A percentile compares a stretch with the other conserved stretches of the same genome.
Conservation (phyloP, 2,797 vertebrate species). For the Eutrigla gurnardus region DNA sequence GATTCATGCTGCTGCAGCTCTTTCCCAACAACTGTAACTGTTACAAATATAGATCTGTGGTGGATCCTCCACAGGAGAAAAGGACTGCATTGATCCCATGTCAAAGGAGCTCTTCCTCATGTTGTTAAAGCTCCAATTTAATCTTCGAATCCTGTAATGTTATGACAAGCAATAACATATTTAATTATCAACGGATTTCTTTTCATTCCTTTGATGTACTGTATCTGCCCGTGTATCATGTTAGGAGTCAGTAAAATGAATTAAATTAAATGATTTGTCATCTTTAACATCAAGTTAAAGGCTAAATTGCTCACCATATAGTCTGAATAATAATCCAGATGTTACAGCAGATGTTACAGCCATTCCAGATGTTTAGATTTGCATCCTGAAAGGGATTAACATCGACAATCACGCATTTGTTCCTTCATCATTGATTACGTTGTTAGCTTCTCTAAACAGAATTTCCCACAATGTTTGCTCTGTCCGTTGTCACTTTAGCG, state of each 20-base stretch:
- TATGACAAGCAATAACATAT: not conserved
- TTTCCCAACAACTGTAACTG: not conserved
- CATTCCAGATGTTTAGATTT: not conserved
- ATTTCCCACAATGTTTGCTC: no score
- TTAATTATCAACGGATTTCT: not conserved
- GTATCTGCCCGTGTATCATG: not conserved
- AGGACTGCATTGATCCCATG: not conserved
- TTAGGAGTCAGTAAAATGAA: not conserved
- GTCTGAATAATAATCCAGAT: not conserved
- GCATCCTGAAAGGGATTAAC: no score
- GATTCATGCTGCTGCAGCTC: constrained; percentile 17
- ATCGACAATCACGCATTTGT: no score
- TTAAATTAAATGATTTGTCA: not conserved
- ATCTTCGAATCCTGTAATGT: not conserved
- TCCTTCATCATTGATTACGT: no score
- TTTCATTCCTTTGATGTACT: not conserved
- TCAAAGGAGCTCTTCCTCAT: not conserved
- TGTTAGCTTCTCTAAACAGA: no score
- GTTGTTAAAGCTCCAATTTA: not conserved
- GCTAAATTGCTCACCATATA: not conserved
- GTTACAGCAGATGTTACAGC: not conserved
- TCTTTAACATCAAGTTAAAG: not conserved
- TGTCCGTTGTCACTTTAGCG: not conserved
- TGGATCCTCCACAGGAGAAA: not conserved
- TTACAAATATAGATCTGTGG: constrained; percentile 8